Base-by-base conservation (phyloP, 2,797 vertebrate species). In the Paguma larvata region DNA sequence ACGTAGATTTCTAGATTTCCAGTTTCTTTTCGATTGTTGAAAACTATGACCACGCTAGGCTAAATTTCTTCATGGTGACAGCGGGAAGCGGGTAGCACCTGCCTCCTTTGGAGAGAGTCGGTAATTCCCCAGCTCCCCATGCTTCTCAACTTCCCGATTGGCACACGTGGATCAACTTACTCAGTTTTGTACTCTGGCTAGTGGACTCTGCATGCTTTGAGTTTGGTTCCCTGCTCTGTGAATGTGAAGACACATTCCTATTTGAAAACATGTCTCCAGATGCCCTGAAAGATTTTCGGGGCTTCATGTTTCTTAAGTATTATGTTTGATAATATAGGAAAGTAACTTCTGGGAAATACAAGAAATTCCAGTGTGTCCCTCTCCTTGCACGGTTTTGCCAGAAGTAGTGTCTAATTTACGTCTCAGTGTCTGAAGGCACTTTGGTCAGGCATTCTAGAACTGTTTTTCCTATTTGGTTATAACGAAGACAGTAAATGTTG, bases 1-100 rank as follows among this genome's bases (percentile, higher is more conserved):
- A 32, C n/a, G 53, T 21, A 80, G 65, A 91, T 72, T 30, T 70
- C 83, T 68, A 70, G 53, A 96, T 89, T 96, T 94, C 80, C 51
- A 23, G 8, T 82, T 96, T 86, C 2, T 38, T 95, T 80, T 30
- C 6, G 56, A 41, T 80, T 96, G 87, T 62, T 84, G 34, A 79
- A 91, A 94, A 48, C 44, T 25, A 44, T 6, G 5, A 38, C 53
- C 27, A 51, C 70, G 59, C 21, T 67, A 7, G 41, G 16, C 6
- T 94, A 84, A 48, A 41, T 41, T 94, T 91, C 65, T 38, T 73
- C 84, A 77, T 48, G 44, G 70, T 68, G 78, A 38, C 30, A 78
- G 38, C 63, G 80, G 44, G 21, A 67, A 18, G 5, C 16, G 46
- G 56, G 62, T 2, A 85, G n/a, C 13, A 2, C 48, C 48, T 15